Evolutionary conservation across 2,888 invertebrate species (phyloP).

Genomic region (Hemaris fuciformis): DNA sequence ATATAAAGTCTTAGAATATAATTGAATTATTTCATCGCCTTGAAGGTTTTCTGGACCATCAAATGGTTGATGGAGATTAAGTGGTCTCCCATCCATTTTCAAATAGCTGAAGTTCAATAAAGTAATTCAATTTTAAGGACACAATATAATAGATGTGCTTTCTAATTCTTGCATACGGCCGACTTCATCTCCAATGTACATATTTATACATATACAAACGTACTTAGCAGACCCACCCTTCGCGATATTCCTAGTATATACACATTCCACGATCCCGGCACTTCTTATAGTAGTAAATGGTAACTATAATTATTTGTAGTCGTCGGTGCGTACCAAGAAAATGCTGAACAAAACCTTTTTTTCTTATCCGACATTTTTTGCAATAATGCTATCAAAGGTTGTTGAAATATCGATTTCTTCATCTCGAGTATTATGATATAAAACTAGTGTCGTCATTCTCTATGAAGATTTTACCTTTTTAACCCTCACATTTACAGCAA

Average conservation of each 20-base stretch:
- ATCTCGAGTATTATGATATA: too few relatives aligned
- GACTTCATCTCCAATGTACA: background rate
- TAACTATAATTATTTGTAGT: constrained; percentile 22
- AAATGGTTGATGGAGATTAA: too few relatives aligned
- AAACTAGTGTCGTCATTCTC: too few relatives aligned
- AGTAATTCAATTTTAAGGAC: background rate
- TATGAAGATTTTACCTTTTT: too few relatives aligned
- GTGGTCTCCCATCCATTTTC: too few relatives aligned
- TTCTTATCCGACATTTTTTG: background rate
- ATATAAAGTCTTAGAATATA: too few relatives aligned
- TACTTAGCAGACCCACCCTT: background rate
- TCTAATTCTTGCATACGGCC: background rate
- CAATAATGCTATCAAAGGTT: background rate
- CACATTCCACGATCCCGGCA: constrained; percentile 78
- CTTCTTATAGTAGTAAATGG: constrained; percentile 39
- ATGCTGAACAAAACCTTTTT: background rate
- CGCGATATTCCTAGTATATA: constrained; percentile 24
- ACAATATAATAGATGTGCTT: background rate
- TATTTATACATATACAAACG: background rate
- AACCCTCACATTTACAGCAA: too few relatives aligned
- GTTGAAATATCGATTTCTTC: too few relatives aligned
- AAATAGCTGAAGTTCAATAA: background rate
- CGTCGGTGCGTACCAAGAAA: background rate
- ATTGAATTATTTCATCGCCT: too few relatives aligned
- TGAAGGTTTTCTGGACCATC: too few relatives aligned